Conservation (phyloP, 2,113 vertebrate species). For the Austrofundulus limnaeus region DNA sequence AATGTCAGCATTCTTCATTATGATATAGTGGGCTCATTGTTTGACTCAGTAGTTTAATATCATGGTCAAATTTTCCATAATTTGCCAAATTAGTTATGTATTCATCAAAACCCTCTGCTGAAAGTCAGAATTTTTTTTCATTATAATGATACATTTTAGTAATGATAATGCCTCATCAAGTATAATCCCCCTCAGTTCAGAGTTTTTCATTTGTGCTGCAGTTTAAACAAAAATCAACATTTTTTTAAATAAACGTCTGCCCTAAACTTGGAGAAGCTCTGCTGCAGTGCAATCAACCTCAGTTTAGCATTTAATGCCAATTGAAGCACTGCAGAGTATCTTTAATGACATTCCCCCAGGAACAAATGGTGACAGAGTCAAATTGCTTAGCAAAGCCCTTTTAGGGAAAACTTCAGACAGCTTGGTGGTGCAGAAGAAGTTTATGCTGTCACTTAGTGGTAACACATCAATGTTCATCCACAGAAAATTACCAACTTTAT, state of each 20-base stretch:
- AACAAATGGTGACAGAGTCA: conserved; percentile 42
- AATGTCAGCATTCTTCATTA: neutral
- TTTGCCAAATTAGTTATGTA: conserved; percentile 38
- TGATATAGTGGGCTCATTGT: conserved; percentile 17
- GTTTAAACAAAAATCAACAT: conserved; percentile 45
- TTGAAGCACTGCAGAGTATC: conserved; percentile 39
- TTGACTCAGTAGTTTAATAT: conserved; percentile 17
- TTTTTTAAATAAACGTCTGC: conserved; percentile 46
- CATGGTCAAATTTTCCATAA: conserved; percentile 24
- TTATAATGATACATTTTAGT: conserved; percentile 49
- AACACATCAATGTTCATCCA: conserved; percentile 10
- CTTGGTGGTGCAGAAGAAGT: neutral
- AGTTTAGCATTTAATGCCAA: conserved; percentile 50
- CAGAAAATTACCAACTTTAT: conserved; percentile 96
- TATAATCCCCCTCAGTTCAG: conserved; percentile 1
- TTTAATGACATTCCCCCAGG: conserved; percentile 61
- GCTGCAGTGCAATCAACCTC: conserved; percentile 33
- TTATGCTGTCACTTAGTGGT: conserved; percentile 12
- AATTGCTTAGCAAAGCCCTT: conserved; percentile 49
- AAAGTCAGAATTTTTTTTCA: conserved; percentile 15
- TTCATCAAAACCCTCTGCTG: conserved; percentile 39
- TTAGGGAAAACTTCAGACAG: conserved; percentile 17
- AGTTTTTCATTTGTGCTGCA: conserved; percentile 34
- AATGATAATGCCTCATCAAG: conserved; percentile 49
- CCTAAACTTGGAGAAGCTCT: conserved; percentile 37